Evolutionary conservation across 37 sponge, comb jelly and placozoan genomes (phyloP), one percentile per base, ranked within the genome.

Genomic region (Cliona cf. orientalis): DNA sequence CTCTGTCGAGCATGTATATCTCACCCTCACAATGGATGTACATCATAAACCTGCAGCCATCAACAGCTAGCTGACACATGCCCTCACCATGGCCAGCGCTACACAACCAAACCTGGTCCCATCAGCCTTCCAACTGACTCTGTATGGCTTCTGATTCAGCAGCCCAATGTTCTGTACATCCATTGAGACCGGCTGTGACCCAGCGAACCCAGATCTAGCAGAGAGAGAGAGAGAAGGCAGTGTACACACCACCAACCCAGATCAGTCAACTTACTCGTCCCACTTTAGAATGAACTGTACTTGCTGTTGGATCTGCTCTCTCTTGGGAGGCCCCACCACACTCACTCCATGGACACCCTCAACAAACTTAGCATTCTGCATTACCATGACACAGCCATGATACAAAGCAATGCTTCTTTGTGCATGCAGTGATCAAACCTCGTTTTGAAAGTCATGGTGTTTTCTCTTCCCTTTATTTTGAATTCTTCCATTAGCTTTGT

Each of bases 71-170:
- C 64, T 25, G 26, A 62, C 64, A 62, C 64, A 11, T 28, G 7
- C 64, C 22, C 64, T 25, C 64, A 25, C 64, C 22, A 12, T 7
- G 6, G 23, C 64, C 7, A 12, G 23, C 64, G 23, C 64, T 28
- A 62, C 64, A 25, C 64, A 62, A 3, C 7, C 80, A 21, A 11
- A 91, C 95, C 99, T 88, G 38, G 93, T 94, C 39, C 99, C 99
- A 44, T 98, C 96, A 35, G 99, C 99, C 72, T 98, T 98, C 99
- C 99, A 98, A 58, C 93, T 94, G 42, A 98, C 99, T 56, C 90
- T 40, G 78, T 96, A 98, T 2, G 95, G 92, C 67, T 77, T 86
- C 35, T 89, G 70, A 33, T 65, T 59, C 22, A 98, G 80, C 0
- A 87, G 56, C 0, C 34, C 1, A 28, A 94, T 86, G 80, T 94